These are phyloP conservation scores for Notothenia rossii DNA, from an alignment of 2,113 vertebrate species.

Conservation along the genomic window DNA sequence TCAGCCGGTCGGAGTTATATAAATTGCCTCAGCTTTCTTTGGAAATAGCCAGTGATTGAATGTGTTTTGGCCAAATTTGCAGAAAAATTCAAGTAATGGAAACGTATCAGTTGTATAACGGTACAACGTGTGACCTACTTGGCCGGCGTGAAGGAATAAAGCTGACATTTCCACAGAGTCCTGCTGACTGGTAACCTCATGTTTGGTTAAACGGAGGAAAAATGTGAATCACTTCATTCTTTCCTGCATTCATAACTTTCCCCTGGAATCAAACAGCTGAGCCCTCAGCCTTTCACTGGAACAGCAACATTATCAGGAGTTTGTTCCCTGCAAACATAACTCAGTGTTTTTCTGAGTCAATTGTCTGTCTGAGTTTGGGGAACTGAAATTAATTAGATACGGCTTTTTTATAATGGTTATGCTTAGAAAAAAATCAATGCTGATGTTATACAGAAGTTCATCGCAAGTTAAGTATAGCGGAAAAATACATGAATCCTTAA, in stretches of 20 bases:
- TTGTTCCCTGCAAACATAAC: not conserved
- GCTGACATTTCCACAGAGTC: conserved; percentile 21
- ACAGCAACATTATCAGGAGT: not conserved
- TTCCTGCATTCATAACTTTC: conserved; percentile 2
- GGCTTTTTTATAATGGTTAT: not conserved
- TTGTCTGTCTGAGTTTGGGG: not conserved
- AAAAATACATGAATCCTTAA: no score
- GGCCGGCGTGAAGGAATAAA: conserved; percentile 2
- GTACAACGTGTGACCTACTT: conserved; percentile 29
- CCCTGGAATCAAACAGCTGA: not conserved
- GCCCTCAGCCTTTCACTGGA: not conserved
- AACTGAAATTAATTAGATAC: not conserved
- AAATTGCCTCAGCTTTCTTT: not conserved
- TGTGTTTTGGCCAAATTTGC: not conserved
- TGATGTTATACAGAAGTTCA: no score
- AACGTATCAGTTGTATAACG: not conserved
- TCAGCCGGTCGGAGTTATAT: no score
- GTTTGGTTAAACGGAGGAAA: conserved; percentile 3
- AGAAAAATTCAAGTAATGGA: conserved; percentile 4
- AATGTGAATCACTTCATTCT: conserved; percentile 16
- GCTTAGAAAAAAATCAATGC: not conserved
- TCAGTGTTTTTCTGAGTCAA: not conserved
- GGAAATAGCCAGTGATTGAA: not conserved
- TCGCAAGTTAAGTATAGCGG: no score
- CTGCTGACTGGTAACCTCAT: not conserved